These are phyloP conservation scores for Gallinago undulata DNA, from an alignment of 2,113 vertebrate species.

Conservation along the genomic window DNA sequence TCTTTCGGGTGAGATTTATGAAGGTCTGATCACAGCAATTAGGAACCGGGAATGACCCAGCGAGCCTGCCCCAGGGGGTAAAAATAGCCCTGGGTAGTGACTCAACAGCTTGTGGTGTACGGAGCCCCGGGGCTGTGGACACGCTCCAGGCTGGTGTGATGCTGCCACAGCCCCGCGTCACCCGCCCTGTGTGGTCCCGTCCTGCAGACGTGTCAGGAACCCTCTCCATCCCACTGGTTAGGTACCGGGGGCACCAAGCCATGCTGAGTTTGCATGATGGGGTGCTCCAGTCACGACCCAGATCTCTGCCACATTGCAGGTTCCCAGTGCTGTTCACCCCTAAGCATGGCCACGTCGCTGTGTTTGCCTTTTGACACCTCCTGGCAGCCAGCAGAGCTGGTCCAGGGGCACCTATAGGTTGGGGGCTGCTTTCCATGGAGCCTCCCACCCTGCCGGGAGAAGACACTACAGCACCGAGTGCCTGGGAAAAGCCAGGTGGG, in stretches of 20 bases:
- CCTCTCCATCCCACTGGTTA: rapidly evolving
- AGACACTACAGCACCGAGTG: rapidly evolving
- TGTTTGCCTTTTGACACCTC: rapidly evolving
- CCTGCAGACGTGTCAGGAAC: background rate
- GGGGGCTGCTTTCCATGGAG: background rate
- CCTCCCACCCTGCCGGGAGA: rapidly evolving
- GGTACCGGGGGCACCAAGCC: rapidly evolving
- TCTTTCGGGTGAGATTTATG: constrained; percentile 43
- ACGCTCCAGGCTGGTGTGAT: background rate
- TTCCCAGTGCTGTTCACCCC: background rate
- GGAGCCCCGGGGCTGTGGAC: background rate
- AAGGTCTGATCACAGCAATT: constrained; percentile 27
- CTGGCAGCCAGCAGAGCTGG: background rate
- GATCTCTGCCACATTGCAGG: background rate
- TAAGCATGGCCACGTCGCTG: rapidly evolving
- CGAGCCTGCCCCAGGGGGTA: background rate
- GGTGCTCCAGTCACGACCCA: rapidly evolving
- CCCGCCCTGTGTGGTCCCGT: background rate
- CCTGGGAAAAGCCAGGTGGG: background rate
- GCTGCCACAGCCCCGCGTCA: background rate
- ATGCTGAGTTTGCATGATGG: rapidly evolving
- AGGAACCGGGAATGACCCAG: constrained; percentile 26
- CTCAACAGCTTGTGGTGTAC: background rate
- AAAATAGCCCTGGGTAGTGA: constrained; percentile 1
- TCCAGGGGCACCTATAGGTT: background rate